phyloP scores from a whole-genome alignment of 2,113 vertebrate genomes.

The Gnathonemus echidnorhynchus region DNA sequence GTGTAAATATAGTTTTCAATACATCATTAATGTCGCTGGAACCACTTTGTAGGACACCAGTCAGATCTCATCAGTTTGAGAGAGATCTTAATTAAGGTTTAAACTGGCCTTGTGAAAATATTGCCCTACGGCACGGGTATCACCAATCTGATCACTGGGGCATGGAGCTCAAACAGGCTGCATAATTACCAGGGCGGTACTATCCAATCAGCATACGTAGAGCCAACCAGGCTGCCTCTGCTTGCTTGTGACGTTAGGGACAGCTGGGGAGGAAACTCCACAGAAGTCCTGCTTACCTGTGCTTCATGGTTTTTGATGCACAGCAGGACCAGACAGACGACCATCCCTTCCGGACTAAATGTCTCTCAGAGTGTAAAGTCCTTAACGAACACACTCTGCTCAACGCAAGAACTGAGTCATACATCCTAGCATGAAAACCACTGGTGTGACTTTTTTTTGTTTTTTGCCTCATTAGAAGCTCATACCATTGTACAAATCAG shows the following conservation, averaged over 20 bases:
- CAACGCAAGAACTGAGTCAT: neutral
- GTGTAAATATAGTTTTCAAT: neutral
- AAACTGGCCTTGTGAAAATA: neutral
- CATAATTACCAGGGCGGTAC: neutral
- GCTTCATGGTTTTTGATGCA: neutral
- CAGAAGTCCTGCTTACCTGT: neutral
- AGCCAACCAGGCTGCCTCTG: neutral
- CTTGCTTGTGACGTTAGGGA: neutral
- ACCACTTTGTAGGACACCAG: neutral
- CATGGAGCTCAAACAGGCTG: neutral
- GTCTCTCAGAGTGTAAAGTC: neutral
- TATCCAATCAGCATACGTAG: neutral
- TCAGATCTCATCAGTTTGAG: neutral
- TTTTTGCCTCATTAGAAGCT: neutral
- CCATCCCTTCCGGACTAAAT: neutral
- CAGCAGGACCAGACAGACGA: neutral
- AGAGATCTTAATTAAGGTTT: neutral
- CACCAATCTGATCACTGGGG: neutral
- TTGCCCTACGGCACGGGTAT: neutral
- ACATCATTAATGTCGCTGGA: neutral
- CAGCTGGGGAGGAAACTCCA: neutral
- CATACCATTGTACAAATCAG: neutral
- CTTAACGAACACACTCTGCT: neutral
- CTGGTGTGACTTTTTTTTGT: neutral
- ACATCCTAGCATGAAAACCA: neutral